Evolutionary conservation across 2,797 vertebrate species (phyloP), one percentile per base, ranked within the genome.

Genomic region (Serranus cabrilla): DNA sequence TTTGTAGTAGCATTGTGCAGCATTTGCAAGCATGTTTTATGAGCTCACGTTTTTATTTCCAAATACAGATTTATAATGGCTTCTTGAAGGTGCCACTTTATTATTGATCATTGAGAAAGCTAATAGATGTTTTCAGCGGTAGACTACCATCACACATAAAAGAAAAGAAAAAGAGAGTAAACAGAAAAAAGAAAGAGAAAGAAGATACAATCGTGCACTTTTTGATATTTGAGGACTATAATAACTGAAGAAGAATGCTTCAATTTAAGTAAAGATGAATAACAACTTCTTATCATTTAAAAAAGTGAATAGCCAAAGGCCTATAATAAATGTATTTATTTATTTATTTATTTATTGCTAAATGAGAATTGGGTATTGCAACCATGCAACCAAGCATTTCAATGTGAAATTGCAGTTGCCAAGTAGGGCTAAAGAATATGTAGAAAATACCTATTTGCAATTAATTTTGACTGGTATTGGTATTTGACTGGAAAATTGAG

Each of bases 11-110:
- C 54, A 71, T 67, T 81, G 58, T 74, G 55, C 16, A 39, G 42
- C 47, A 40, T 75, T 82, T 66, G 58, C 11, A 11, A 67, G 23
- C 49, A 42, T 73, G 40, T 60, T 77, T 83, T 74, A 81, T 67
- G 65, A 64, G 55, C 11, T 80, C 2, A 49, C 13, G 27, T 45
- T 76, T 69, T 83, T 68, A 66, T 81, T 62, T 76, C 16, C 52
- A 77, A 81, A 45, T 70, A 59, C 10, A 65, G 66, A 81, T 76
- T 76, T 76, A 82, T 63, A 47, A 74, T 63, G 52, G 40, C 18
- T 40, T 62, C 11, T 61, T 52, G 51, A 17, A 70, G 34, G 40
- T 62, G 50, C 27, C 51, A 25, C 7, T 21, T 27, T 56, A 27
- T 27, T 27, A 27, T 27, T 27, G 27, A 86, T 82, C 64, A 81